A percentile compares a stretch with the other conserved stretches of the same genome.
phyloP scores from a whole-genome alignment of 2,113 vertebrate species.

The Eleginops maclovinus region DNA sequence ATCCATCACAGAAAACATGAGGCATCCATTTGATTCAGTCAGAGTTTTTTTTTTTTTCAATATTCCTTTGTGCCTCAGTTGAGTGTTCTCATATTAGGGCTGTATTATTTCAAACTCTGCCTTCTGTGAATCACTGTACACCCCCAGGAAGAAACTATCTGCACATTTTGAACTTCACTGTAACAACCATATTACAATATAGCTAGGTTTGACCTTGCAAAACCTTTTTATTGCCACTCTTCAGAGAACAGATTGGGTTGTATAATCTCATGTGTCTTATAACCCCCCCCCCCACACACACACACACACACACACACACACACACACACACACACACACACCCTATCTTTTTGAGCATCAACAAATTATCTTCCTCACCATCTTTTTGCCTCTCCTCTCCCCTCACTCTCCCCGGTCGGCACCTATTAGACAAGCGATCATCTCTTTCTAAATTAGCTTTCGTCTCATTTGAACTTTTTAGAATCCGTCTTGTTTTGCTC shows the following conservation, averaged over 20 bases:
- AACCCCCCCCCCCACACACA: background rate
- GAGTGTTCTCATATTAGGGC: background rate
- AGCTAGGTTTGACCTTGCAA: background rate
- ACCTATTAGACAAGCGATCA: constrained; percentile 25
- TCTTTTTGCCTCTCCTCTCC: background rate
- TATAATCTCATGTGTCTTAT: background rate
- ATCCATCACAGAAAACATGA: constrained; percentile 3
- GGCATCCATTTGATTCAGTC: constrained; percentile 6
- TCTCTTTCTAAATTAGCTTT: constrained; percentile 43
- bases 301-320: too few relatives aligned
- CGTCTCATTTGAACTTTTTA: constrained; percentile 41
- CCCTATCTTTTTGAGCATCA: constrained; percentile 13
- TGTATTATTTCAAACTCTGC: constrained; percentile 3
- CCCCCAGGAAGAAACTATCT: background rate
- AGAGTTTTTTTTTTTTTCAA: background rate
- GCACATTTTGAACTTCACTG: background rate
- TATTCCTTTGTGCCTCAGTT: background rate
- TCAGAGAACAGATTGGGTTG: constrained; percentile 6
- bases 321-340: too few relatives aligned
- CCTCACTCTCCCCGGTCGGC: constrained; percentile 23
- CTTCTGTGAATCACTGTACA: constrained; percentile 14
- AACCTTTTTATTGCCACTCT: background rate
- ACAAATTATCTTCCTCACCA: constrained; percentile 15
- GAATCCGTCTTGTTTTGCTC: constrained; percentile 28
- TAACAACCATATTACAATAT: background rate